Percentiles rank a stretch among this genome's conserved stretches.
These are phyloP conservation scores for Gymnogyps californianus DNA, from an alignment of 2,113 vertebrate species.

Conservation along the genomic window DNA sequence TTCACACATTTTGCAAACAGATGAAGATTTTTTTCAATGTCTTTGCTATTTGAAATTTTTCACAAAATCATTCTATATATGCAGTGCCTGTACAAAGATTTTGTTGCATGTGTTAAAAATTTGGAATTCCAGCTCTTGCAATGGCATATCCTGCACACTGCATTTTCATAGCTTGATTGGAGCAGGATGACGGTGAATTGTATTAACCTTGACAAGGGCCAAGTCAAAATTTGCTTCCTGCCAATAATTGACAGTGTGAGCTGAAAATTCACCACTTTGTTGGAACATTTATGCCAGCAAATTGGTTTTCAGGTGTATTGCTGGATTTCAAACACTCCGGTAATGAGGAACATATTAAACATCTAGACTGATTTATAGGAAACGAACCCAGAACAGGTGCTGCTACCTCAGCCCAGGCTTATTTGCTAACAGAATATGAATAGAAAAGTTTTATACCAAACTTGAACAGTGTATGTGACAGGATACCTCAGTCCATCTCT, in stretches of 20 bases:
- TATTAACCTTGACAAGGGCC: slow-evolving; percentile 24
- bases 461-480: background rate
- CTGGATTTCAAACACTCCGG: background rate
- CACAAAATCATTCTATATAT: background rate
- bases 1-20: background rate
- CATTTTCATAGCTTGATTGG: background rate
- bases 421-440: slow-evolving; percentile 11
- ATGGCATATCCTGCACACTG: background rate
- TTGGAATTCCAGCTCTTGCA: background rate
- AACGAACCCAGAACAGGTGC: background rate
- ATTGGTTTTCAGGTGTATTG: slow-evolving; percentile 37
- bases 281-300: slow-evolving; percentile 25
- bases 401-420: background rate
- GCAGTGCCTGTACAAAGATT: background rate
- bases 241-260: slow-evolving; percentile 8
- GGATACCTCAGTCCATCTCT: background rate
- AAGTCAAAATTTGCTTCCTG: slow-evolving; percentile 35
- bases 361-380: slow-evolving; percentile 34
- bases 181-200: background rate
- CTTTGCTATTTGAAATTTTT: background rate
- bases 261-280: slow-evolving; percentile 12
- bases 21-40: background rate
- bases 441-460: background rate
- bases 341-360: slow-evolving; percentile 41
- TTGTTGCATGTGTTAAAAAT: background rate